Percentiles rank a stretch among this genome's conserved stretches.
Evolutionary conservation across 2,797 vertebrate species (phyloP).

Genomic region (Bradypodion ventrale): DNA sequence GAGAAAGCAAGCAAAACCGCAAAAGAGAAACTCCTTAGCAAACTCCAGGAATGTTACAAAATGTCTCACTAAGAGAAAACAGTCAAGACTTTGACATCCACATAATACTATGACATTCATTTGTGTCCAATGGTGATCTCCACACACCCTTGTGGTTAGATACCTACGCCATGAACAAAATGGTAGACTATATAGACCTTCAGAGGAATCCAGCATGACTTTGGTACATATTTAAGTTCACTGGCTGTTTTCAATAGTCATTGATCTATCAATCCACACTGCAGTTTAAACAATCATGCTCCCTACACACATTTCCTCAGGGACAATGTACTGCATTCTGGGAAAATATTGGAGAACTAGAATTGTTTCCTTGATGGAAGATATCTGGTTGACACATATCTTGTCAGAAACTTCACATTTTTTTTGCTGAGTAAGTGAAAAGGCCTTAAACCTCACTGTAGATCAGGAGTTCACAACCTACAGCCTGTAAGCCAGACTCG

Average conservation of each 20-base stretch:
- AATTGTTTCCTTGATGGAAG: background rate
- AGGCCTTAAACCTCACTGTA: background rate
- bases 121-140: no score
- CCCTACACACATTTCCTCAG: background rate
- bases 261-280: background rate
- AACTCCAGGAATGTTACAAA: no score
- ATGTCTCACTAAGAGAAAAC: no score
- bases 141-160: no score
- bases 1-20: no score
- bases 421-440: background rate
- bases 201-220: no score
- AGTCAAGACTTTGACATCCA: no score
- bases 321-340: background rate
- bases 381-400: background rate
- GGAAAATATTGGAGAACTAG: background rate
- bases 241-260: background rate
- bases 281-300: background rate
- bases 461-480: no score
- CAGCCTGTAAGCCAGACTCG: no score
- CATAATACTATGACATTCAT: background rate
- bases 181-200: no score
- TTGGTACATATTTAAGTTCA: background rate
- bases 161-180: no score
- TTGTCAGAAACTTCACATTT: background rate
- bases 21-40: no score